phyloP scores from a whole-genome alignment of 2,888 invertebrate species.

The Netelia fuscicornis region DNA sequence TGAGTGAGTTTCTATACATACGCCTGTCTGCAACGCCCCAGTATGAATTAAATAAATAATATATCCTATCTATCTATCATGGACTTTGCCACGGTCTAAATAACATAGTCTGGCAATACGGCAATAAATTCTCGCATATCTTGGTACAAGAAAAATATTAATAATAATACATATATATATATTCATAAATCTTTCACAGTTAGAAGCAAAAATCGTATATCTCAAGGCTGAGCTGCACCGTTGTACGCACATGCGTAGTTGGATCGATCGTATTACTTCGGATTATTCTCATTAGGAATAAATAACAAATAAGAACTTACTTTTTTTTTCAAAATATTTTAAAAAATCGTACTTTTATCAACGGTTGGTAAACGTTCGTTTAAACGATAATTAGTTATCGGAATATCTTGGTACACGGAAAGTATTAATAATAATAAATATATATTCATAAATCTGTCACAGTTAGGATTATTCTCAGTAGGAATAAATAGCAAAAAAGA shows the following conservation, averaged over 20 bases:
- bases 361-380: no score
- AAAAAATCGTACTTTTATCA: no score
- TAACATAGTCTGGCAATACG: slow-evolving; percentile 61
- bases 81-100: slow-evolving; percentile 63
- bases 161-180: slow-evolving; percentile 45
- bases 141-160: slow-evolving; percentile 38
- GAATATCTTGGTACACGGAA: no score
- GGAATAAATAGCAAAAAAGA: no score
- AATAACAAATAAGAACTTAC: no score
- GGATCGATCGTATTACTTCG: not conserved
- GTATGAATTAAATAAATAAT: slow-evolving; percentile 66
- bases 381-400: no score
- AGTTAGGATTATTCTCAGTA: no score
- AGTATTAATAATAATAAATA: no score
- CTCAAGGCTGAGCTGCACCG: not conserved
- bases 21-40: slow-evolving; percentile 55
- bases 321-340: no score
- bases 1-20: slow-evolving; percentile 20
- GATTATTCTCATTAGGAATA: no score
- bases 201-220: slow-evolving; percentile 13
- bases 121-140: slow-evolving; percentile 58
- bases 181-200: slow-evolving; percentile 18
- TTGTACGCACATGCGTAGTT: not conserved
- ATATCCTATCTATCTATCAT: slow-evolving; percentile 63
- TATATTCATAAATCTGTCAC: no score